Base-by-base conservation (phyloP, 92 coral and sea anemone genomes). In the Scolanthus callimorphus region DNA sequence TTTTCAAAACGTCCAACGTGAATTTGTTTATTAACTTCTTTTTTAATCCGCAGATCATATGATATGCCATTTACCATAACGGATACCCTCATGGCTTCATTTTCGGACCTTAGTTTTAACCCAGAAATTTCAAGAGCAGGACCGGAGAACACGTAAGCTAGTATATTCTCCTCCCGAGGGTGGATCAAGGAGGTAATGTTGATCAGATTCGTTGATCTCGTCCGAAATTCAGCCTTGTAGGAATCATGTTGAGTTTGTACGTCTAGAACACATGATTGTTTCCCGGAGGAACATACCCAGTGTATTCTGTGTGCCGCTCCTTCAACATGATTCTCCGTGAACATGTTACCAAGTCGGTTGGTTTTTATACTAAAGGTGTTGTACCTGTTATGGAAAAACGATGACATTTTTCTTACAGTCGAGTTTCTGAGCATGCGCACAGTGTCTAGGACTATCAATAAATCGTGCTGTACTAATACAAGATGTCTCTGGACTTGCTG, bases 371-470 rank as follows among this genome's bases (percentile, higher is more conserved):
- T 48, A 38, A 86, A 86, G 10, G 84, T 55, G 25, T 60, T 25
- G 55, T 62, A 53, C 28, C 75, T 73, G 57, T 88, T 88, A 62
- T 91, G 97, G 39, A 91, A 91, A 62, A 91, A 91, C 0, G 96
- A 86, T 19, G 92, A 73, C 71, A 80, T 81, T 47, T 83, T 59
- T 29, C 56, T 63, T 9, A 72, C 27, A 3, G 77, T 52, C 38
- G 89, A 83, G 11, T 43, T 6, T 10, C 4, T 24, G 0, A 26
- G 57, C 12, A 44, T 74, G 49, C 78, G 73, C 15, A 87, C 59
- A 20, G 63, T 72, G 71, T 91, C 97, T 44, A 77, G 63, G 1
- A 91, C 86, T 8, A 91, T 15, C 4, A 91, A 80, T 8, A 83
- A 71, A 2, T 60, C 76, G 1, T 75, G 78, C n/a, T 60, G 27